phyloP scores from a whole-genome alignment of 2,797 vertebrate genomes.

The Poeciliopsis turneri region DNA sequence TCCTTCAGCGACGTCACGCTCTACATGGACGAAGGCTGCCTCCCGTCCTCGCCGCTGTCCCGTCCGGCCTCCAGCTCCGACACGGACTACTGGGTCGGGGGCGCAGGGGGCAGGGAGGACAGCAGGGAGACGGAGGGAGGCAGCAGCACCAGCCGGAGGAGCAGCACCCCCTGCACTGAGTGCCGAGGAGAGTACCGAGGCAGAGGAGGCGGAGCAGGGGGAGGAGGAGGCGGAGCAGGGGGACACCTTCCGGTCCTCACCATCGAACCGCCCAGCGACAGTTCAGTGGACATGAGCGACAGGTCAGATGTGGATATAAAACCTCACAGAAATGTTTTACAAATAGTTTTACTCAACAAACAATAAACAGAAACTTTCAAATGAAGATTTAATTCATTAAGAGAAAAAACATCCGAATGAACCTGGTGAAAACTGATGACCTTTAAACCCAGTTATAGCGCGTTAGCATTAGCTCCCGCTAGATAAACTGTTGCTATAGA shows the following conservation, averaged over 20 bases:
- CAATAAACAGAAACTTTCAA: neutral
- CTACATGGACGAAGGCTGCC: slow-evolving; percentile 89
- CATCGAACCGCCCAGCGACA: slow-evolving; percentile 93
- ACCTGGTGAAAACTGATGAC: neutral
- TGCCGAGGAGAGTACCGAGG: slow-evolving; percentile 86
- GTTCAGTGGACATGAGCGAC: slow-evolving; percentile 94
- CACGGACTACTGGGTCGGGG: slow-evolving; percentile 86
- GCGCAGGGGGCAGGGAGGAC: slow-evolving; percentile 79
- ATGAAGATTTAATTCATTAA: neutral
- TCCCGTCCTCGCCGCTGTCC: slow-evolving; percentile 86
- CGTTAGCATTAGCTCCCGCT: no score
- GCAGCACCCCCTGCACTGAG: slow-evolving; percentile 88
- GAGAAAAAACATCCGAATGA: neutral
- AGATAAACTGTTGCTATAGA: no score
- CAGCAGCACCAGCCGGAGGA: slow-evolving; percentile 79
- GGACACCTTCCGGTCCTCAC: slow-evolving; percentile 89
- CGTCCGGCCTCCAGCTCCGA: slow-evolving; percentile 86
- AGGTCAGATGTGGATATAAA: slow-evolving; percentile 35
- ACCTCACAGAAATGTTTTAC: no score
- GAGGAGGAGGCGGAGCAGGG: slow-evolving; percentile 33
- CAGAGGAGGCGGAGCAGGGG: slow-evolving; percentile 49
- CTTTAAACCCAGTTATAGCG: neutral
- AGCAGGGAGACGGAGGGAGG: slow-evolving; percentile 82
- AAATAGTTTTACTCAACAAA: neutral
- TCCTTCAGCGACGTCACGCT: slow-evolving; percentile 93